Evolutionary conservation across 2,797 vertebrate genomes (phyloP).

Genomic region (Clarias laeviceps): DNA sequence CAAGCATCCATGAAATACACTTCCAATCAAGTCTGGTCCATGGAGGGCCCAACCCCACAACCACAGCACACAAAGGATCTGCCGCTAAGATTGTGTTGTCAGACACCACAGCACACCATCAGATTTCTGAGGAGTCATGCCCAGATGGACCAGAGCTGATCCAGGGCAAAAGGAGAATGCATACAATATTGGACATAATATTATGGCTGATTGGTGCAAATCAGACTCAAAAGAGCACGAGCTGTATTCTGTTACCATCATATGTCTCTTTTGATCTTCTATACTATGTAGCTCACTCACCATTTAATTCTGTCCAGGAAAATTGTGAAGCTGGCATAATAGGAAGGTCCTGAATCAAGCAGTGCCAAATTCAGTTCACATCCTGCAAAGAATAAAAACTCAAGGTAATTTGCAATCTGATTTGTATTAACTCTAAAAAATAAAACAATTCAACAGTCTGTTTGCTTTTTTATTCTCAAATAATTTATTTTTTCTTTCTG

Average conservation of each 20-base stretch:
- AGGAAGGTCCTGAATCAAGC: constrained; percentile 49
- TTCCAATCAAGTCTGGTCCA: no score
- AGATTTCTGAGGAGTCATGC: no score
- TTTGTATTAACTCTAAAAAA: constrained; percentile 63
- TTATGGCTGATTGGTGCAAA: not conserved
- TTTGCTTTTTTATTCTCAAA: constrained; percentile 71
- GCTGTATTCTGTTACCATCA: not conserved
- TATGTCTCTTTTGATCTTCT: constrained; percentile 18
- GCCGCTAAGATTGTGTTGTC: no score
- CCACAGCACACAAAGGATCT: no score
- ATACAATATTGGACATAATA: no score
- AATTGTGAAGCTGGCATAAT: constrained; percentile 36
- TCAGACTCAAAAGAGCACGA: not conserved
- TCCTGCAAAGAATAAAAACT: constrained; percentile 63
- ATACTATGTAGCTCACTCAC: constrained; percentile 31
- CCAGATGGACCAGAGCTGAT: no score
- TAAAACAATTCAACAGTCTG: constrained; percentile 61
- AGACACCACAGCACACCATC: no score
- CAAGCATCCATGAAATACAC: no score
- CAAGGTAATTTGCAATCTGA: constrained; percentile 60
- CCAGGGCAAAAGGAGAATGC: no score
- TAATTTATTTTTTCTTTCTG: constrained; percentile 65
- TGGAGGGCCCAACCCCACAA: no score
- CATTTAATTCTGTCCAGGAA: constrained; percentile 35
- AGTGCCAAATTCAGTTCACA: constrained; percentile 56